Percentiles rank a stretch among this genome's conserved stretches.
Evolutionary conservation across 2,888 invertebrate species (phyloP).

Genomic region (Drosophila sordidapex): DNA sequence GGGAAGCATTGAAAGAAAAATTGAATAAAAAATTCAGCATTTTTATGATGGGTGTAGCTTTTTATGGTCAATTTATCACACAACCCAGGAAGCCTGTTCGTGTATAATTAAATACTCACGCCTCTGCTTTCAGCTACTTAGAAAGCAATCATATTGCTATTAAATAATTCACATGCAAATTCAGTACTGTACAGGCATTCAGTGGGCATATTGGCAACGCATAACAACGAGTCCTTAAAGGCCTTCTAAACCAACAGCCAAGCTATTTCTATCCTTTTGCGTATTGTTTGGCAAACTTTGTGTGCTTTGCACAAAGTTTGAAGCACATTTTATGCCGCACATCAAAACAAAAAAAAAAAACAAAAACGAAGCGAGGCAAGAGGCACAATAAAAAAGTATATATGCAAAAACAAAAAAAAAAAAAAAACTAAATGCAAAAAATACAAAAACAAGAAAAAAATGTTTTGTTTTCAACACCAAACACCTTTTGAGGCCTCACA

Average conservation of each 20-base stretch:
- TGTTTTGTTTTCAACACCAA: slow-evolving; percentile 76
- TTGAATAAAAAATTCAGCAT: neutral
- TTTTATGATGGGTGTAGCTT: slow-evolving; percentile 8
- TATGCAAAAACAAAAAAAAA: slow-evolving; percentile 37
- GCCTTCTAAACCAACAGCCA: slow-evolving; percentile 32
- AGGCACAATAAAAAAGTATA: slow-evolving; percentile 47
- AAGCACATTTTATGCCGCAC: slow-evolving; percentile 66
- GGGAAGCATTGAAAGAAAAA: neutral
- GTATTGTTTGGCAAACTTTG: slow-evolving; percentile 50
- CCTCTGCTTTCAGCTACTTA: slow-evolving; percentile 32
- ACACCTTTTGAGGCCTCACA: slow-evolving; percentile 67
- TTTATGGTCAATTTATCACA: slow-evolving; percentile 7
- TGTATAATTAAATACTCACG: neutral
- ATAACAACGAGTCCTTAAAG: slow-evolving; percentile 32
- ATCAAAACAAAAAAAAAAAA: slow-evolving; percentile 25
- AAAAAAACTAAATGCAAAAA: slow-evolving; percentile 25
- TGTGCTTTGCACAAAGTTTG: slow-evolving; percentile 59
- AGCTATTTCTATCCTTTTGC: slow-evolving; percentile 36
- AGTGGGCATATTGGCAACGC: slow-evolving; percentile 42
- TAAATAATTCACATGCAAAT: slow-evolving; percentile 58
- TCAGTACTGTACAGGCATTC: slow-evolving; percentile 23
- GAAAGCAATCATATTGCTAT: slow-evolving; percentile 48
- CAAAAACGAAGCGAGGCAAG: slow-evolving; percentile 28
- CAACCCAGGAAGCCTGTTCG: neutral
- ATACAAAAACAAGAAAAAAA: slow-evolving; percentile 28